Base-by-base conservation (phyloP, 1,140 invertebrate species). In the Venturia canescens region DNA sequence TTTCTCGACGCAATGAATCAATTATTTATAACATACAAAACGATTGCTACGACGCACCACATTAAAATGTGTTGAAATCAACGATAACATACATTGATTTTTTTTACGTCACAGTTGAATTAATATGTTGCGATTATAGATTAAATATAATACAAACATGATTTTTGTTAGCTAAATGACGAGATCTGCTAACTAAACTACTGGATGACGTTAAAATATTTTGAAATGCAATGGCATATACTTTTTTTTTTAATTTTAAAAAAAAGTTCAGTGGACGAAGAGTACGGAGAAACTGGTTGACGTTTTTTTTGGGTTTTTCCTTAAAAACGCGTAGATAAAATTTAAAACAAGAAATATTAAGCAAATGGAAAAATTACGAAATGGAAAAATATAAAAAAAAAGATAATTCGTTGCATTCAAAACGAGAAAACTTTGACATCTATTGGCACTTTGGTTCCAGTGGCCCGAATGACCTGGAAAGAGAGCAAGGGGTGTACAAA, bases 111-210 rank as follows among this genome's bases (percentile, higher is more conserved):
- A 26, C 23, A 66, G 23, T 66, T 57, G 7, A n/a, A 6, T 29
- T 23, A 66, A 27, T 66, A 66, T 57, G 21, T 1, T 9, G n/a
- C 18, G 13, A 66, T 66, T n/a, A n/a, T n/a, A n/a, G 21, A 11
- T 26, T 26, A 23, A 66, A 26, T 26, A 66, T 27, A 27, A 3
- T 23, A 27, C n/a, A n/a, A n/a, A n/a, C 26, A 66, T 27, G 23
- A 63, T 66, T 66, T 15, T 0, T 23, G 60, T 66, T 66, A 27
- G 60, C 60, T 66, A n/a, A 66, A 66, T 13, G 26, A 66, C 27
- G 60, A 66, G 60, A 66, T 66, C 60, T 26, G 60, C 60, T 27
- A 66, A 66, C 60, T 66, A 26, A 57, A 57, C 21, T 29, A 66
- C 4, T 66, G 23, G 23, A 44, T 4, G 38, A 44, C 38, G 38